These are phyloP conservation scores for Panthera leo DNA, from an alignment of 2,113 vertebrate species.

Conservation along the genomic window DNA sequence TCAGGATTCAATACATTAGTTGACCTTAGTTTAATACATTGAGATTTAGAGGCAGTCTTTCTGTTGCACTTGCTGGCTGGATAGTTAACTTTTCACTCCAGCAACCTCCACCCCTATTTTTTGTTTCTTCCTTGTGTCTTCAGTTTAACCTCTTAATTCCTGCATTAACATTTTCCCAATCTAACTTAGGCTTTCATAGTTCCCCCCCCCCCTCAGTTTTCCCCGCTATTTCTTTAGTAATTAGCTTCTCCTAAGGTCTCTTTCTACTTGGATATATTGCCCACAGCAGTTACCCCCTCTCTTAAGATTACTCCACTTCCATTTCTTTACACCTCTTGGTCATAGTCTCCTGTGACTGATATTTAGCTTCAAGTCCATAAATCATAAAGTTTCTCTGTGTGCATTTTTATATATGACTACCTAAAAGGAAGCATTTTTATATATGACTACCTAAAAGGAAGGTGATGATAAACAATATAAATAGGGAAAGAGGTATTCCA, in stretches of 20 bases:
- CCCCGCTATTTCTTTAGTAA: not conserved
- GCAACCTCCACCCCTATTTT: not conserved
- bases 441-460: constrained; percentile 7
- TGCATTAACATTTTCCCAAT: not conserved
- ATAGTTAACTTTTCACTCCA: not conserved
- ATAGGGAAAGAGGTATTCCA: not conserved
- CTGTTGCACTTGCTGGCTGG: not conserved
- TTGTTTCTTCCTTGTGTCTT: not conserved
- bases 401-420: constrained; percentile 11
- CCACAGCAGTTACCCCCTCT: not conserved
- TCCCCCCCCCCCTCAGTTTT: not conserved
- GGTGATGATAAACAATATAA: constrained; percentile 1
- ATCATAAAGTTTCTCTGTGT: constrained; percentile 4
- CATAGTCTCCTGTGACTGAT: not conserved
- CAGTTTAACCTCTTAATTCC: constrained; percentile 2
- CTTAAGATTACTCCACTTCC: not conserved
- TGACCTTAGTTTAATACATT: not conserved
- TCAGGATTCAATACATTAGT: not conserved
- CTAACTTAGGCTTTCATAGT: not conserved
- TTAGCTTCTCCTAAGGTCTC: not conserved
- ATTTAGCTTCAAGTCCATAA: not conserved
- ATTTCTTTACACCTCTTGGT: not conserved
- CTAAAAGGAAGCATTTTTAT: constrained; percentile 28
- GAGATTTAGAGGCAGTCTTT: not conserved
- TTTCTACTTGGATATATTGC: not conserved